Evolutionary conservation across 2,113 vertebrate genomes (phyloP).

Genomic region (Illadopsis cleaveri): DNA sequence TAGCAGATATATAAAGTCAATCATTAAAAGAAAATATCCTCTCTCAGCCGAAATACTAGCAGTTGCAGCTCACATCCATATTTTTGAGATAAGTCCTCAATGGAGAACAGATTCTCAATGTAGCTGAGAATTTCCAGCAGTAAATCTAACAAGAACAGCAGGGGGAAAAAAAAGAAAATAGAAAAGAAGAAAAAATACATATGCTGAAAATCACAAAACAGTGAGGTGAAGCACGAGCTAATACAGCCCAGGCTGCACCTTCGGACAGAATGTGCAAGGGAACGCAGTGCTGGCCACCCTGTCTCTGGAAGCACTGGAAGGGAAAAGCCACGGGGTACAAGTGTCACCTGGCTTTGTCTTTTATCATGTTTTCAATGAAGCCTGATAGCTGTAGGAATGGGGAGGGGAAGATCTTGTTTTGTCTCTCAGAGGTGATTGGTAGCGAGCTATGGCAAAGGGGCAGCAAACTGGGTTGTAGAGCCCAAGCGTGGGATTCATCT

Average conservation of each 20-base stretch:
- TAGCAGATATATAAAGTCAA: background rate
- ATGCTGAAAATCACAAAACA: background rate
- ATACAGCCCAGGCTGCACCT: background rate
- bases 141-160: background rate
- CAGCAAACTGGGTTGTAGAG: background rate
- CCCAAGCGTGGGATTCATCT: rapidly evolving
- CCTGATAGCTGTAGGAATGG: background rate
- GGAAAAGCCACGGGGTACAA: background rate
- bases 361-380: background rate
- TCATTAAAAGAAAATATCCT: background rate
- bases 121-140: background rate
- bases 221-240: background rate
- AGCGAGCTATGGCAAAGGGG: rapidly evolving
- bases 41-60: background rate
- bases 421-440: background rate
- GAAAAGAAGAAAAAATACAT: background rate
- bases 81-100: background rate
- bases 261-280: background rate
- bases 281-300: background rate
- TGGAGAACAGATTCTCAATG: background rate
- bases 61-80: background rate
- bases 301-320: background rate
- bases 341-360: background rate
- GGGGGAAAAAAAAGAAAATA: rapidly evolving
- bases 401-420: too few relatives aligned